Evolutionary conservation across 2,888 invertebrate genomes (phyloP).

Genomic region (Trissoscelio sp.): DNA sequence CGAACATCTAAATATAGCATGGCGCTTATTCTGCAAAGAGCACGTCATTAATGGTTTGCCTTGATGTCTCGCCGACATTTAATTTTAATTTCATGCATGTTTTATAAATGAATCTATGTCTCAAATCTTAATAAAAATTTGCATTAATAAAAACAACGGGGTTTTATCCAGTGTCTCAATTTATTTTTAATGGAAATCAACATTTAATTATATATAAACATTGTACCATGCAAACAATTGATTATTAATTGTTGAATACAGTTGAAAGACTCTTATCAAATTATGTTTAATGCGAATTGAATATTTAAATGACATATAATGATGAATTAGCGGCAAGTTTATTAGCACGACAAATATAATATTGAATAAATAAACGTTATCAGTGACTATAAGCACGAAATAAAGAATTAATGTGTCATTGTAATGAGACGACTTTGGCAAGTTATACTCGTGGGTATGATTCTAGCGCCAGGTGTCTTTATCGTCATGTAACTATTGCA

Average conservation of each 20-base stretch:
- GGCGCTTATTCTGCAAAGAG: constrained; percentile 33
- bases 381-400: constrained; percentile 10
- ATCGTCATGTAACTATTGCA: constrained; percentile 76
- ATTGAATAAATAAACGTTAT: constrained; percentile 34
- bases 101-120: not conserved
- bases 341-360: not conserved
- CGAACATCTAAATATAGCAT: constrained; percentile 45
- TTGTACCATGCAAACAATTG: too few relatives aligned
- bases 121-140: not conserved
- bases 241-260: not conserved
- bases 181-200: not conserved
- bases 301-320: not conserved
- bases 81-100: constrained; percentile 6
- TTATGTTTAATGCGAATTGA: not conserved
- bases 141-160: too few relatives aligned
- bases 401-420: constrained; percentile 43
- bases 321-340: not conserved
- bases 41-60: not conserved
- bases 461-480: constrained; percentile 78
- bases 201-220: not conserved
- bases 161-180: too few relatives aligned
- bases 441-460: constrained; percentile 50
- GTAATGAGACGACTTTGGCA: constrained; percentile 41
- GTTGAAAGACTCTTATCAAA: not conserved
- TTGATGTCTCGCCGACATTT: constrained; percentile 4